Evolutionary conservation across 2,888 invertebrate species (phyloP).

Genomic region (Melieria picta): DNA sequence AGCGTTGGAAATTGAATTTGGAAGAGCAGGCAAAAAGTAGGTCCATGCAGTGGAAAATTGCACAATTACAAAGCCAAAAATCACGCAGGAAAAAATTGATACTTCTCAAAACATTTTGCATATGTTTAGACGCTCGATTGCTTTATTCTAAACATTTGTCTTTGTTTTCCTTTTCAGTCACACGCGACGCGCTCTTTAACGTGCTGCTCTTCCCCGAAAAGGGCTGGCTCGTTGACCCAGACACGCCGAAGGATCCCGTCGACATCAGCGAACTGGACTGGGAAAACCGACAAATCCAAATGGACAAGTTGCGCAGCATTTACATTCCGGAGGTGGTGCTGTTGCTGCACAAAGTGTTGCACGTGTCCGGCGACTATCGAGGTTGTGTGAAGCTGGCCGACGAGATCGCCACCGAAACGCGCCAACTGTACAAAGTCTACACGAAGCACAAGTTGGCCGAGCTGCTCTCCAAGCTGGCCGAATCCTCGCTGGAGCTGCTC

Average conservation of each 20-base stretch:
- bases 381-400: slow-evolving; percentile 83
- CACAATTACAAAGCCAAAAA: neutral
- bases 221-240: slow-evolving; percentile 87
- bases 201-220: slow-evolving; percentile 88
- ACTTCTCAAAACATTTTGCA: neutral
- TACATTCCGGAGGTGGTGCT: slow-evolving; percentile 87
- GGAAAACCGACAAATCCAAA: slow-evolving; percentile 70
- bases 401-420: slow-evolving; percentile 80
- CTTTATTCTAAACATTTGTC: neutral
- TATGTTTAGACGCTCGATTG: neutral
- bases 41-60: slow-evolving; percentile 12
- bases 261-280: slow-evolving; percentile 69
- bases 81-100: neutral
- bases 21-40: slow-evolving; percentile 76
- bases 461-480: slow-evolving; percentile 79
- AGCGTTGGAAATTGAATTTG: slow-evolving; percentile 78
- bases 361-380: slow-evolving; percentile 78
- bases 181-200: slow-evolving; percentile 84
- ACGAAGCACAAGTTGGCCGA: slow-evolving; percentile 81
- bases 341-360: slow-evolving; percentile 81
- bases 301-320: slow-evolving; percentile 79
- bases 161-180: slow-evolving; percentile 67
- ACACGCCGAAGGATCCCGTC: slow-evolving; percentile 68
- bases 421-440: slow-evolving; percentile 83
- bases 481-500: slow-evolving; percentile 79